Evolutionary conservation across 2,888 invertebrate species (phyloP).

Genomic region (Meta bourneti): DNA sequence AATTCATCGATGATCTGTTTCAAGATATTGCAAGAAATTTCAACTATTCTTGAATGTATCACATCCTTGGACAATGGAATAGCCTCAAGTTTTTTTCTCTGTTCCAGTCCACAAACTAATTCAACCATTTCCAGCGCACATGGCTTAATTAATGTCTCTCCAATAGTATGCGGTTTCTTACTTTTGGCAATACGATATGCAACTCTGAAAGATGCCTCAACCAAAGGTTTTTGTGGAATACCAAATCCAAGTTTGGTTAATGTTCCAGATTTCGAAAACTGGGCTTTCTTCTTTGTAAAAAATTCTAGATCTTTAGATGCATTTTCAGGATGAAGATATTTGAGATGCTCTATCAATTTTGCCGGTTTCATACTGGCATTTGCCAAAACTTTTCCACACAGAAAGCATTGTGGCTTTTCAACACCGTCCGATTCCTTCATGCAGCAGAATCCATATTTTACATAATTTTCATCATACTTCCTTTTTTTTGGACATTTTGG

Average conservation of each 20-base stretch:
- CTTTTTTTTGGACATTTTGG: too few species aligned
- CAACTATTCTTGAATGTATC: conserved; percentile 28
- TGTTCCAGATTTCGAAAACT: too few species aligned
- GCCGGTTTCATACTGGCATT: conserved; percentile 70
- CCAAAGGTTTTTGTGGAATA: background rate
- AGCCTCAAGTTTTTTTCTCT: conserved; percentile 58
- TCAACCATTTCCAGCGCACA: conserved; percentile 59
- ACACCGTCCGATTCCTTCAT: conserved; percentile 62
- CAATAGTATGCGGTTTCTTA: conserved; percentile 69
- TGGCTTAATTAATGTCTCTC: conserved; percentile 68
- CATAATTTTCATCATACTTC: too few species aligned
- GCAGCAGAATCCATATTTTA: conserved; percentile 40
- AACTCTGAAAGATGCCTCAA: conserved; percentile 59
- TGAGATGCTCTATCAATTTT: conserved; percentile 69
- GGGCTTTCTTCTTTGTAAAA: too few species aligned
- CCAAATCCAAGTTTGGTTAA: too few species aligned
- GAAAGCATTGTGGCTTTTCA: conserved; percentile 67
- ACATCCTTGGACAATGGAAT: conserved; percentile 50
- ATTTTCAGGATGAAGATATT: conserved; percentile 62
- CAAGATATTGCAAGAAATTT: conserved; percentile 68
- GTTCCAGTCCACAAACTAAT: conserved; percentile 57
- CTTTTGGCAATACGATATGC: conserved; percentile 60
- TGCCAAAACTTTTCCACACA: conserved; percentile 64
- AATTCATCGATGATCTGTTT: conserved; percentile 61
- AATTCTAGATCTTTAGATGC: background rate